Percentiles rank a stretch among this genome's conserved stretches.
These are phyloP conservation scores for Nomada hirtipes DNA, from an alignment of 2,888 invertebrate genomes.

Conservation along the genomic window DNA sequence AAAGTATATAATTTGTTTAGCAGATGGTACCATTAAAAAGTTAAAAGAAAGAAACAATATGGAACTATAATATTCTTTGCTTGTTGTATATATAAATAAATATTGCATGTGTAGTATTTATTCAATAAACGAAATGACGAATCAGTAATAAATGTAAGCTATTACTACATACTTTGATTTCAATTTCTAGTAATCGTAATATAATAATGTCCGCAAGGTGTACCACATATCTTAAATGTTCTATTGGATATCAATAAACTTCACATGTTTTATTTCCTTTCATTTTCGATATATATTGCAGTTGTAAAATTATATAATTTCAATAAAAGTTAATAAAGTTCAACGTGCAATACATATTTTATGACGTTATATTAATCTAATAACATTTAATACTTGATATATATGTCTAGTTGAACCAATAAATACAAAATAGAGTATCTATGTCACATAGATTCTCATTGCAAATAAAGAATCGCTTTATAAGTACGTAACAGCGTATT, in stretches of 20 bases:
- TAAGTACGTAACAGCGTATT: constrained; percentile 62
- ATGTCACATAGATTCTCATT: constrained; percentile 12
- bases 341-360: constrained; percentile 17
- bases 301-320: constrained; percentile 43
- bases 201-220: constrained; percentile 62
- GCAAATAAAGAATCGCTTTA: constrained; percentile 68
- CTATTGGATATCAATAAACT: constrained; percentile 22
- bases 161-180: constrained; percentile 46
- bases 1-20: constrained; percentile 28
- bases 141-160: constrained; percentile 67
- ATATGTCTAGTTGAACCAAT: constrained; percentile 12
- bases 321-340: constrained; percentile 54
- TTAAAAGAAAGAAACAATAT: background rate
- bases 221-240: constrained; percentile 44
- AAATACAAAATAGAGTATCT: constrained; percentile 9
- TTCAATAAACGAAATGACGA: constrained; percentile 48
- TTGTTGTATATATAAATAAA: constrained; percentile 19
- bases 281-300: constrained; percentile 29
- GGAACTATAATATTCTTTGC: constrained; percentile 30
- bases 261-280: constrained; percentile 17
- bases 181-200: constrained; percentile 29
- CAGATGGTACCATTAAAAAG: constrained; percentile 26
- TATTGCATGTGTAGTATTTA: constrained; percentile 58
- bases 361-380: constrained; percentile 16
- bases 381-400: constrained; percentile 15